Evolutionary conservation across 2,113 vertebrate species (phyloP).

Genomic region (Telmatochromis sp.): DNA sequence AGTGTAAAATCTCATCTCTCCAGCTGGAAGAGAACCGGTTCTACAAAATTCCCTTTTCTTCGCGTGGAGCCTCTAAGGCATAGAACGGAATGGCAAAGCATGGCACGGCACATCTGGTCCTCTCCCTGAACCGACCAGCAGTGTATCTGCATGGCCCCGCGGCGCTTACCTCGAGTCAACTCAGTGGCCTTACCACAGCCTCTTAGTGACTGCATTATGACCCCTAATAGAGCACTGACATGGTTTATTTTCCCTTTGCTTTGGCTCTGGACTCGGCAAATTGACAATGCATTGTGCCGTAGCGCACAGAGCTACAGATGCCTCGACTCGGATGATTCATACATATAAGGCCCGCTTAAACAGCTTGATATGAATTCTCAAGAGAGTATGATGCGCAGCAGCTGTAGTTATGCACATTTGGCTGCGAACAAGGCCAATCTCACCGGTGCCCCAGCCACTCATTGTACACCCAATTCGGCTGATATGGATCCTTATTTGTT

Average conservation of each 20-base stretch:
- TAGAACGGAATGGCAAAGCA: conserved; percentile 40
- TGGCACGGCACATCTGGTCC: conserved; percentile 52
- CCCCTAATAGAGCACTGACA: conserved; percentile 37
- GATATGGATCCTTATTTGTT: conserved; percentile 59
- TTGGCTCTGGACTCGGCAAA: conserved; percentile 9
- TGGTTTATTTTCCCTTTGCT: conserved; percentile 23
- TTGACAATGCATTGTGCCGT: background rate
- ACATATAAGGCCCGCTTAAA: conserved; percentile 21
- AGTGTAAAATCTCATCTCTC: conserved; percentile 55
- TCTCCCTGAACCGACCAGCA: conserved; percentile 1
- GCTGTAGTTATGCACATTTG: conserved; percentile 62
- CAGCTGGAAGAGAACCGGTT: conserved; percentile 66
- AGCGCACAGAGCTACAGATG: conserved; percentile 1
- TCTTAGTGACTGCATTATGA: conserved; percentile 47
- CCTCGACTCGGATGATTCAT: conserved; percentile 5
- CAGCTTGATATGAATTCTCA: conserved; percentile 17
- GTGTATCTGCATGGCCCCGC: conserved; percentile 35
- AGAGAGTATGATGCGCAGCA: conserved; percentile 30
- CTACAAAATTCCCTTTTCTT: conserved; percentile 61
- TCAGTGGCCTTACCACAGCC: conserved; percentile 3
- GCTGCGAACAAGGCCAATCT: conserved; percentile 15
- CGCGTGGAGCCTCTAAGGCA: conserved; percentile 53
- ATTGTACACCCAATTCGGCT: conserved; percentile 40
- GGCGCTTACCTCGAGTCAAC: conserved; percentile 37
- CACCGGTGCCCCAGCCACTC: conserved; percentile 31